Base-by-base conservation (phyloP, 1,140 invertebrate genomes). In the Ylistrum balloti region DNA sequence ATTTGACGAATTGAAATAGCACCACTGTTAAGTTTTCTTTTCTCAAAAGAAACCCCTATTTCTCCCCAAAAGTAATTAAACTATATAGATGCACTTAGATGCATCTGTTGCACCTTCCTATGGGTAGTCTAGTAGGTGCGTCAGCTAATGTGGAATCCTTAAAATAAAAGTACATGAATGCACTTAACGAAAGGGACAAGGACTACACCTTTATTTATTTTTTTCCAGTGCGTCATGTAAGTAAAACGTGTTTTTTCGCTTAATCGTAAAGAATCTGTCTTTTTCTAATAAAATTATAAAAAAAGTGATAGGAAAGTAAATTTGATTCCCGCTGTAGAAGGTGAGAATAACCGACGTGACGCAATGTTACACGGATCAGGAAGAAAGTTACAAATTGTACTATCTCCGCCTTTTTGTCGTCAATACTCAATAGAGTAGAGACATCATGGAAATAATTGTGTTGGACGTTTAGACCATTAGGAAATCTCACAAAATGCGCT, bases 401-500 rank as follows among this genome's bases (percentile, higher is more conserved):
- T 9, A 74, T 74, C 28, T 74, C 56, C n/a, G 1, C 35, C n/a
- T n/a, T n/a, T n/a, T n/a, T n/a, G n/a, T n/a, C 45, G 45, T 74
- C 56, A 74, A n/a, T 74, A 74, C 56, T 74, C 28, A 74, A 74
- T 74, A 74, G 28, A 74, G 28, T 74, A 74, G 56, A 74, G n/a
- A 74, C 56, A 74, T 74, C 56, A 74, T 74, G 56, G n/a, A 74
- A 9, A 74, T 74, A 74, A 74, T 74, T 74, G 56, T 17, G 56
- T 74, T 17, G 56, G 56, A 74, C 56, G 22, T 74, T 74, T 5
- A 74, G 28, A 17, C 56, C 56, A 28, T 74, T 74, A 28, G 56
- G 22, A 74, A 74, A 74, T 74, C 56, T 74, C 56, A 74, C 56
- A 28, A 74, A 74, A 74, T 74, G 56, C 28, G 56, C 28, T 74